These are phyloP conservation scores for Drosophila formosana DNA, from an alignment of 2,888 invertebrate species.

Conservation along the genomic window DNA sequence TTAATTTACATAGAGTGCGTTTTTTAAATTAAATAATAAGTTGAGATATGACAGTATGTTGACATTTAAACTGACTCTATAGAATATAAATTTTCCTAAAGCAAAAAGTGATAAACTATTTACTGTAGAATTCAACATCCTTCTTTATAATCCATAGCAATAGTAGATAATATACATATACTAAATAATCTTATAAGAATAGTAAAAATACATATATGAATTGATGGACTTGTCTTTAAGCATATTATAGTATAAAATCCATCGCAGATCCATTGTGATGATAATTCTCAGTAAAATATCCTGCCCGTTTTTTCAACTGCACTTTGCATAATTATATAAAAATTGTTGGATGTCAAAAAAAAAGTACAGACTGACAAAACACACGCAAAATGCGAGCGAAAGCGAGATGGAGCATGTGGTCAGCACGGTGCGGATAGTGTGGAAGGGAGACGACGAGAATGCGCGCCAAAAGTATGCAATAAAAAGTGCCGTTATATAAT, in stretches of 20 bases:
- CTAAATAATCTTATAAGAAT: no score
- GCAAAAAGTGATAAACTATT: no score
- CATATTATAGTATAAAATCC: neutral
- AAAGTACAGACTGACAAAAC: constrained; percentile 56
- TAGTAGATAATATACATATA: no score
- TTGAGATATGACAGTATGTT: no score
- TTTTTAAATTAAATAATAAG: neutral
- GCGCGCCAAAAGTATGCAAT: constrained; percentile 65
- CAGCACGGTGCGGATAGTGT: constrained; percentile 13
- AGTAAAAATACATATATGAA: neutral
- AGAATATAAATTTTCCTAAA: no score
- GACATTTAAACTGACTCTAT: no score
- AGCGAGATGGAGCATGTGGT: constrained; percentile 31
- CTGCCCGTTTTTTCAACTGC: constrained; percentile 10
- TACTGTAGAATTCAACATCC: no score
- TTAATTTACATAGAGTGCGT: neutral
- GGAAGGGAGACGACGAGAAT: constrained; percentile 44
- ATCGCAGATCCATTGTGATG: neutral
- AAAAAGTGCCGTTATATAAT: constrained; percentile 50
- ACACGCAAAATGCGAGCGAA: constrained; percentile 15
- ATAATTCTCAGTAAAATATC: constrained; percentile 12
- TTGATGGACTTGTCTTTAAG: neutral
- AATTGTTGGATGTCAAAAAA: constrained; percentile 4
- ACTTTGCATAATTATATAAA: constrained; percentile 28
- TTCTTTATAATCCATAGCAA: no score